Base-by-base conservation (phyloP, 2,888 invertebrate genomes). In the Trilocha varians region DNA sequence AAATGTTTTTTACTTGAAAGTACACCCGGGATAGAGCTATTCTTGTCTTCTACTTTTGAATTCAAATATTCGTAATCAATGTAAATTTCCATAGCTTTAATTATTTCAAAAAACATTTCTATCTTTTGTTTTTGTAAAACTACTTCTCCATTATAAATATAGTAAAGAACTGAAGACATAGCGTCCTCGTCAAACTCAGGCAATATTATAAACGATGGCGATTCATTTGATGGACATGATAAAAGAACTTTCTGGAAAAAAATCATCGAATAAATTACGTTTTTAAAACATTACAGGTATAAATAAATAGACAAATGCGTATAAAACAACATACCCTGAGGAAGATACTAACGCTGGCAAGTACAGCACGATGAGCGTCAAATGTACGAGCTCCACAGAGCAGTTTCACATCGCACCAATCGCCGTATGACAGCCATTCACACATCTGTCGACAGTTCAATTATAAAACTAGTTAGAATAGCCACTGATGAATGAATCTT, bases 61-160 rank as follows among this genome's bases (percentile, higher is more conserved):
- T 11, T n/a, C 9, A 74, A 63, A 57, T 67, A 64, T 50, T 71
- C 55, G 17, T 55, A 55, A 41, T 84, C 84, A 34, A 85, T 61
- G 53, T 69, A 75, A 57, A 85, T 76, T 65, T 80, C 65, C 65
- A 85, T 62, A 2, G 74, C 66, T 57, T 74, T 75, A 17, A 90
- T 87, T 2, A 89, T 87, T 16, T 88, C 82, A 32, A 91, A 66
- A 58, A 91, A 91, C 37, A 87, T 87, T 39, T 84, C 70, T 15
- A 91, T 56, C 45, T 87, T 83, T n/a, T 83, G 76, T 33, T 85
- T 83, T n/a, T 88, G 85, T 17, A 92, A 72, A 3, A 83, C 70
- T 1, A 89, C 89, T 63, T 88, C 89, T 41, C 91, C 92, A 34
- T 90, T 90, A 63, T 92, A 92, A 47, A 91, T 88, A 59, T 91